Conservation (phyloP, 2,888 invertebrate genomes). For the Rhamphomyia laevipes region DNA sequence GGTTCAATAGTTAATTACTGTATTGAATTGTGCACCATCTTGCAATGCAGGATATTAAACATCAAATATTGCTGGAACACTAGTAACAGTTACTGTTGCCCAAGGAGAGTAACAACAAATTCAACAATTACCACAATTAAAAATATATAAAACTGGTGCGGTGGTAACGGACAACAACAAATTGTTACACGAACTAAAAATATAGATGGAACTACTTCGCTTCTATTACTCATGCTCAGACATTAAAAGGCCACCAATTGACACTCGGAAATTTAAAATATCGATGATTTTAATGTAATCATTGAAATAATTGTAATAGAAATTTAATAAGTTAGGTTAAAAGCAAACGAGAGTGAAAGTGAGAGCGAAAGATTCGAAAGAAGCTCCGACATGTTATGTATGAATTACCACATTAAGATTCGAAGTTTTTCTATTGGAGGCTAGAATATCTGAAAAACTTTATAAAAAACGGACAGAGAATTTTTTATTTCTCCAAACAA, state of each 20-base stretch:
- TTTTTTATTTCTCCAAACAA: too few species aligned
- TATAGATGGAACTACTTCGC: slow-evolving; percentile 34
- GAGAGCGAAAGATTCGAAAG: too few species aligned
- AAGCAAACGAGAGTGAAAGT: too few species aligned
- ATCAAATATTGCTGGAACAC: slow-evolving; percentile 13
- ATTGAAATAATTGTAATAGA: slow-evolving; percentile 4
- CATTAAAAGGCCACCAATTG: slow-evolving; percentile 37
- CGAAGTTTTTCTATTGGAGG: too few species aligned
- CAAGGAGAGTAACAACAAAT: slow-evolving; percentile 21
- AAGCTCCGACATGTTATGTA: too few species aligned
- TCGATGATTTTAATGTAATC: slow-evolving; percentile 33
- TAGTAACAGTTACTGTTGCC: slow-evolving; percentile 18
- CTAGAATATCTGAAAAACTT: too few species aligned
- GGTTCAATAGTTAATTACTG: too few species aligned
- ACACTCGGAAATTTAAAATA: slow-evolving; percentile 36
- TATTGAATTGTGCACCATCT: too few species aligned
- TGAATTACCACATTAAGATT: too few species aligned
- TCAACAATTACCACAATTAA: slow-evolving; percentile 30
- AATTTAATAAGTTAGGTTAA: too few species aligned
- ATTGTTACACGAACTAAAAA: slow-evolving; percentile 37
- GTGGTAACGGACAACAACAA: slow-evolving; percentile 24
- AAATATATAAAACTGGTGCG: slow-evolving; percentile 33
- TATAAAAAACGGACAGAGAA: too few species aligned
- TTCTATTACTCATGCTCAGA: slow-evolving; percentile 39
- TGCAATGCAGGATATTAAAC: too few species aligned